Evolutionary conservation across 2,113 vertebrate species (phyloP), one percentile per base, ranked within the genome.

Genomic region (Numenius arquata): DNA sequence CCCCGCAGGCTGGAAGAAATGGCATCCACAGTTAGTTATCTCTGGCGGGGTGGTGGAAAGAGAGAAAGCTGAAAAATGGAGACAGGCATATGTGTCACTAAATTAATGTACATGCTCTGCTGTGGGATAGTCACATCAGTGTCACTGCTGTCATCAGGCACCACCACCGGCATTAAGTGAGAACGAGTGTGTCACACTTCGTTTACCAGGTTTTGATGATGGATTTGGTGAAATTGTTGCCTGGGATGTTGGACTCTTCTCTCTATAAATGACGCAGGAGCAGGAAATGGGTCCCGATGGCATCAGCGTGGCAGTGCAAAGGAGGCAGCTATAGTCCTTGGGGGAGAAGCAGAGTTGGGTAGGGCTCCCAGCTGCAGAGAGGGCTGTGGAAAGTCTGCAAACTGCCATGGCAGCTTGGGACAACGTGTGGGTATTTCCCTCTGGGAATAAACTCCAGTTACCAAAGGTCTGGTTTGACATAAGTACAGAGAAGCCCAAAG

Each of bases 201-300:
- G 94, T 97, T 98, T 95, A 61, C 65, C 75, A 83, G 79, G 34
- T 77, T 95, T 91, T 96, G 89, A 67, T 89, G 92, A 97, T 93
- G 81, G 95, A 85, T 96, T 93, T 88, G 90, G 59, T 87, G 93
- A 9, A 32, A 94, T 66, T 30, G 3, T 84, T 90, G 75, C 78
- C 83, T 79, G 53, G 85, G 76, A 88, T 95, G 96, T 95, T 4
- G 21, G 81, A 62, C 72, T 79, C n/a, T 41, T 93, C 82, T 95
- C 92, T 63, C 26, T 83, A 16, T 86, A 89, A 96, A 81, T 89
- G 82, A 85, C 88, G 30, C 5, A 2, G 58, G 86, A 97, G 73
- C 65, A 58, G 83, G 78, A 23, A 83, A 79, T 88, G 91, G 77
- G 83, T 87, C 36, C 41, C 4, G 2, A 38, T 72, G 58, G 52